These are phyloP conservation scores for Synanceia verrucosa DNA, from an alignment of 2,797 vertebrate genomes.

Conservation along the genomic window DNA sequence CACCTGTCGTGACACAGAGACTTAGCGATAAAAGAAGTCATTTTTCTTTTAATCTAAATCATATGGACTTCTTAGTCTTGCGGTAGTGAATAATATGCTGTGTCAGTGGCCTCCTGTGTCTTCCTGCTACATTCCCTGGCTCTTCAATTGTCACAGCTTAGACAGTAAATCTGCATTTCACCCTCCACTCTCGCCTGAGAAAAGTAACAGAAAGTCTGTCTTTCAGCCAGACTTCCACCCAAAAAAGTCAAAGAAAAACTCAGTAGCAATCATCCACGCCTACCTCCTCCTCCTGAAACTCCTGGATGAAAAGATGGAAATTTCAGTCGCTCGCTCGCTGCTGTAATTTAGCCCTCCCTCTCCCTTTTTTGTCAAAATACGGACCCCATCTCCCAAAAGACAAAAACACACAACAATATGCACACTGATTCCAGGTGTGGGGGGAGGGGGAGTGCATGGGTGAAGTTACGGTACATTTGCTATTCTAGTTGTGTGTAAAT, in stretches of 20 bases:
- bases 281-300: slow-evolving; percentile 53
- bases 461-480: slow-evolving; percentile 84
- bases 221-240: slow-evolving; percentile 24
- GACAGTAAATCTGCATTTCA: slow-evolving; percentile 72
- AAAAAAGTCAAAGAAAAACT: slow-evolving; percentile 51
- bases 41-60: slow-evolving; percentile 57
- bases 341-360: slow-evolving; percentile 67
- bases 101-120: slow-evolving; percentile 65
- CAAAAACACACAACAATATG: slow-evolving; percentile 60
- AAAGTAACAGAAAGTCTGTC: slow-evolving; percentile 14
- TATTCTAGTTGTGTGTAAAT: slow-evolving; percentile 98
- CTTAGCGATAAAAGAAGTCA: slow-evolving; percentile 34
- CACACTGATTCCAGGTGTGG: slow-evolving; percentile 73
- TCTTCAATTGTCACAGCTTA: slow-evolving; percentile 68
- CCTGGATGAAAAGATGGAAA: slow-evolving; percentile 73
- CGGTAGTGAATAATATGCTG: slow-evolving; percentile 54
- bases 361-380: slow-evolving; percentile 37
- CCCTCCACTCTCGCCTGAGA: slow-evolving; percentile 36
- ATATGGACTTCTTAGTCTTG: slow-evolving; percentile 43
- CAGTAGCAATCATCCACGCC: slow-evolving; percentile 67
- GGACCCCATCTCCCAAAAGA: slow-evolving; percentile 49
- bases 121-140: slow-evolving; percentile 23
- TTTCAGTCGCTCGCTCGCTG: slow-evolving; percentile 74
- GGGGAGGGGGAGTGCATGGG: slow-evolving; percentile 30
- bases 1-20: slow-evolving; percentile 19